Conservation (phyloP, 2,113 vertebrate species). For the Pteruthius melanotis region DNA sequence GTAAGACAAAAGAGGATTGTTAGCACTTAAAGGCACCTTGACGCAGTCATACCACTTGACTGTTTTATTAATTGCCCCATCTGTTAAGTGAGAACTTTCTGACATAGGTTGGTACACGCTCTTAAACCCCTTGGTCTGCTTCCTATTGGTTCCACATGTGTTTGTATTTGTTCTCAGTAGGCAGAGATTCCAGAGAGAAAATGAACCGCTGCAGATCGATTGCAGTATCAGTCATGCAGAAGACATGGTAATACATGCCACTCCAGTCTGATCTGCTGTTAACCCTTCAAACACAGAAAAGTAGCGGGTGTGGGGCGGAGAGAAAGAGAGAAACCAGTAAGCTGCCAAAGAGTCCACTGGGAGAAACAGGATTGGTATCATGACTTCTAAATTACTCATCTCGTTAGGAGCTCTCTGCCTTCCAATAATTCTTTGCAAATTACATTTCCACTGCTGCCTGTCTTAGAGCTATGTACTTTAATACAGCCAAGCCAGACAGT, state of each 20-base stretch:
- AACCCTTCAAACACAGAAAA: constrained; percentile 48
- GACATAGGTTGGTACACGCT: constrained; percentile 73
- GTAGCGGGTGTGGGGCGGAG: accelerated
- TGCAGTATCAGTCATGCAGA: constrained; percentile 81
- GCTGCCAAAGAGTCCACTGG: background rate
- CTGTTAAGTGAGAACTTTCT: constrained; percentile 78
- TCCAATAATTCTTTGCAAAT: constrained; percentile 18
- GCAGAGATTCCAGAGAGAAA: constrained; percentile 80
- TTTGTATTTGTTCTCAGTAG: constrained; percentile 83
- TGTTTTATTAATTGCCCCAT: constrained; percentile 80
- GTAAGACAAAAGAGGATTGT: constrained; percentile 80
- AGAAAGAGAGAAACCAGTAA: background rate
- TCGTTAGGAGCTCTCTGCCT: constrained; percentile 20
- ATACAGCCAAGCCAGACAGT: background rate
- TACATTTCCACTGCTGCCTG: constrained; percentile 18
- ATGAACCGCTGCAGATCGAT: constrained; percentile 81
- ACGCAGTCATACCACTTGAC: constrained; percentile 68
- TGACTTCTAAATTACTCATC: background rate
- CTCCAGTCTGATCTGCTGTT: constrained; percentile 64
- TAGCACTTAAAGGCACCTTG: constrained; percentile 77
- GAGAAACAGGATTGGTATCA: background rate
- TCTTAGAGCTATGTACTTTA: background rate
- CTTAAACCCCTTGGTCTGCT: constrained; percentile 76
- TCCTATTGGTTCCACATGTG: constrained; percentile 87
- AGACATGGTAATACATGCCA: constrained; percentile 67